Conservation (phyloP, 2,888 invertebrate genomes). For the Nephrotoma appendiculata region DNA sequence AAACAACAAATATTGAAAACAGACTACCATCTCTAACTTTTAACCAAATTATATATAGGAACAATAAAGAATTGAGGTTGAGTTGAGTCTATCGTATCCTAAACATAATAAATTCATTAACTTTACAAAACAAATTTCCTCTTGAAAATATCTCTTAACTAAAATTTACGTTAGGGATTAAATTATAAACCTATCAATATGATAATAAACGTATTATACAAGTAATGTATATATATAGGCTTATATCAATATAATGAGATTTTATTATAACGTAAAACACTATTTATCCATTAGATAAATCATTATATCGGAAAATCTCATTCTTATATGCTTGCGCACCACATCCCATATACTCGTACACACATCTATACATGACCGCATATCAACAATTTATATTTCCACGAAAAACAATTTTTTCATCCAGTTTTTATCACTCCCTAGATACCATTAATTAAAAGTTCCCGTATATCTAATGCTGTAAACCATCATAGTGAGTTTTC, state of each 20-base stretch:
- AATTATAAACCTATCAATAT: not conserved
- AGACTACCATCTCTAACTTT: no score
- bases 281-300: not conserved
- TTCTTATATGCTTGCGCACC: not conserved
- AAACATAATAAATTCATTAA: not conserved
- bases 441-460: not conserved
- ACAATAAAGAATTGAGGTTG: no score
- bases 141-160: not conserved
- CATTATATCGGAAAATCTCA: not conserved
- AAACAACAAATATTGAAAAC: no score
- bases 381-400: not conserved
- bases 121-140: not conserved
- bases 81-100: not conserved
- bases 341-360: no score
- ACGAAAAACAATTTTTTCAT: not conserved
- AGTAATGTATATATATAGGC: not conserved
- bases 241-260: not conserved
- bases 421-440: not conserved
- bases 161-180: not conserved
- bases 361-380: not conserved
- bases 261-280: not conserved
- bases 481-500: not conserved
- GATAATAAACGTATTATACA: not conserved
- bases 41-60: no score
- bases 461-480: not conserved